Percentiles rank a stretch among this genome's conserved stretches.
These are phyloP conservation scores for Papilio machaon DNA, from an alignment of 1,140 invertebrate genomes.

Conservation along the genomic window DNA sequence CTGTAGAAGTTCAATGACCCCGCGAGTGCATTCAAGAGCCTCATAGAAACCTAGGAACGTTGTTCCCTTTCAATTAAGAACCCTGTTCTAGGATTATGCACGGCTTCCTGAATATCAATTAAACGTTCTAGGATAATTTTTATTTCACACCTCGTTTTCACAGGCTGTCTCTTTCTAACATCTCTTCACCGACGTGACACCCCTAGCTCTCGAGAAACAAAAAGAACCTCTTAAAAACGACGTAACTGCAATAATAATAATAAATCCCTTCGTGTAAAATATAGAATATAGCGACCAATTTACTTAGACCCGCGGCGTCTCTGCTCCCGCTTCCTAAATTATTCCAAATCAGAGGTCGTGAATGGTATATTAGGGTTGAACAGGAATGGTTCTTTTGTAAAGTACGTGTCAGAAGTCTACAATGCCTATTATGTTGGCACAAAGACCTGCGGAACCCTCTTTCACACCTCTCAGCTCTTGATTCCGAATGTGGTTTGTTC, in stretches of 20 bases:
- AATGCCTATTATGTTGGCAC: constrained; percentile 60
- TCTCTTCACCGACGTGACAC: constrained; percentile 31
- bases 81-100: constrained; percentile 36
- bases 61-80: constrained; percentile 31
- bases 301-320: constrained; percentile 35
- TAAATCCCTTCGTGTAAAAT: constrained; percentile 37
- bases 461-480: constrained; percentile 61
- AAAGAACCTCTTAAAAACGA: constrained; percentile 36
- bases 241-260: constrained; percentile 41
- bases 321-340: constrained; percentile 35
- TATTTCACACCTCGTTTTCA: constrained; percentile 32
- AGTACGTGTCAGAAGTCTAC: constrained; percentile 58
- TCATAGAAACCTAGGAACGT: constrained; percentile 32
- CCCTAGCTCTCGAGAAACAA: constrained; percentile 28
- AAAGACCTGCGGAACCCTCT: constrained; percentile 56
- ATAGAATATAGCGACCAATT: constrained; percentile 38
- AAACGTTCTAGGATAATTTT: constrained; percentile 35
- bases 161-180: constrained; percentile 29
- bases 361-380: constrained; percentile 40
- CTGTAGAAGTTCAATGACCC: constrained; percentile 27
- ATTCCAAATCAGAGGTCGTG: constrained; percentile 40
- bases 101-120: constrained; percentile 37
- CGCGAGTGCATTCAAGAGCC: constrained; percentile 21
- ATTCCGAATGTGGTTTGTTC: constrained; percentile 33
- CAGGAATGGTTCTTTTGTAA: constrained; percentile 39